phyloP scores from a whole-genome alignment of 1,140 invertebrate genomes.

The Homalodisca vitripennis region DNA sequence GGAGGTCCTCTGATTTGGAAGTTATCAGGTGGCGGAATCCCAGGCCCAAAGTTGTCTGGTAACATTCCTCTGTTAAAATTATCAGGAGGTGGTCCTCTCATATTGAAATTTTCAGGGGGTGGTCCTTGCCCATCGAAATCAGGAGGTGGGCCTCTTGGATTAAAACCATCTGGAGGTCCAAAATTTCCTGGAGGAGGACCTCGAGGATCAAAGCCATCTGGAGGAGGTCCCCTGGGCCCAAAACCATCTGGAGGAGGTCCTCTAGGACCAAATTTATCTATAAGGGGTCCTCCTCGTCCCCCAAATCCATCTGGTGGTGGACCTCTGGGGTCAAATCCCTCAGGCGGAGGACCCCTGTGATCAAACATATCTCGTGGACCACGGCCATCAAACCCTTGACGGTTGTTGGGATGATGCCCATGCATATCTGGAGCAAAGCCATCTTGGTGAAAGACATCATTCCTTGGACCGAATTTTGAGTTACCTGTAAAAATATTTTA shows the following conservation, averaged over 20 bases:
- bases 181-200: constrained; percentile 39
- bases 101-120: background rate
- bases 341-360: constrained; percentile 7
- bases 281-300: constrained; percentile 1
- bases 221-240: constrained; percentile 46
- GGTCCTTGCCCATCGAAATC: constrained; percentile 48
- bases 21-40: constrained; percentile 42
- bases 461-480: constrained; percentile 23
- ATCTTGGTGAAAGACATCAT: constrained; percentile 30
- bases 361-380: constrained; percentile 6
- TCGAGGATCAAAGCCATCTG: constrained; percentile 48
- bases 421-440: constrained; percentile 27
- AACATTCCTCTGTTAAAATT: constrained; percentile 35
- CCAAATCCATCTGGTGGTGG: constrained; percentile 22
- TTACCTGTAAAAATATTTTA: constrained; percentile 29
- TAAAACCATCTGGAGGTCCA: constrained; percentile 46
- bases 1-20: constrained; percentile 23
- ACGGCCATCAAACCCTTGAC: background rate
- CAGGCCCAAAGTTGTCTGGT: constrained; percentile 48
- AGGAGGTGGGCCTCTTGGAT: constrained; percentile 45
- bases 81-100: background rate
- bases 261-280: constrained; percentile 44
- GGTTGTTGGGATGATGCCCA: background rate
- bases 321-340: constrained; percentile 10
- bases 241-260: constrained; percentile 40